Conservation (phyloP, 2,888 invertebrate species). For the Drosophila histrio region DNA sequence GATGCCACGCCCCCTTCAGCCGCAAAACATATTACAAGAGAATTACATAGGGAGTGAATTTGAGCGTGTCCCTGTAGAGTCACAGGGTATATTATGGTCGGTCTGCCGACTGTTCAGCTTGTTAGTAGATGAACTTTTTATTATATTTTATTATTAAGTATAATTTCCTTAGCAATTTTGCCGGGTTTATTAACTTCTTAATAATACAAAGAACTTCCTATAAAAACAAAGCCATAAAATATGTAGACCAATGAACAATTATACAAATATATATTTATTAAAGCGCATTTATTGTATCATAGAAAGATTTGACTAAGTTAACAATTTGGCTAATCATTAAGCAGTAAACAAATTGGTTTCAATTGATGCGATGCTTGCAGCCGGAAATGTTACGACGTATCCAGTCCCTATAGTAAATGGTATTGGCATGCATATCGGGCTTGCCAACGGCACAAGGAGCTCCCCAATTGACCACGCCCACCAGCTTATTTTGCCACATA, state of each 20-base stretch:
- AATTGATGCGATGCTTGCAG: constrained; percentile 56
- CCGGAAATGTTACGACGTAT: constrained; percentile 55
- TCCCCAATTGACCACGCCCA: constrained; percentile 81
- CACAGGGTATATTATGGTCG: too few relatives aligned
- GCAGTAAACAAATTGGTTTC: background rate
- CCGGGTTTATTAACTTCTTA: constrained; percentile 9
- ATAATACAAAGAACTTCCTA: constrained; percentile 1
- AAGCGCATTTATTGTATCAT: background rate
- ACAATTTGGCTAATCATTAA: background rate
- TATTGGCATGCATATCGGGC: constrained; percentile 79
- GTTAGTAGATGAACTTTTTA: too few relatives aligned
- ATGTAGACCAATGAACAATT: constrained; percentile 6
- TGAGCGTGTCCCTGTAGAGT: too few relatives aligned
- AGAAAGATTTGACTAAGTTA: background rate
- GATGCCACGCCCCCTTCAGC: too few relatives aligned
- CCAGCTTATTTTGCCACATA: constrained; percentile 65
- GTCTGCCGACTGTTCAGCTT: too few relatives aligned
- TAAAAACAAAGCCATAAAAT: constrained; percentile 50
- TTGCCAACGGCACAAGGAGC: constrained; percentile 75
- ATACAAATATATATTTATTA: background rate
- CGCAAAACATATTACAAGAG: too few relatives aligned
- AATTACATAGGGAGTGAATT: too few relatives aligned
- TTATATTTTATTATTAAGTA: too few relatives aligned
- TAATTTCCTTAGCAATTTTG: too few relatives aligned
- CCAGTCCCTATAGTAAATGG: constrained; percentile 74